Base-by-base conservation (phyloP, 1,140 invertebrate species). In the Holotrichia oblita region DNA sequence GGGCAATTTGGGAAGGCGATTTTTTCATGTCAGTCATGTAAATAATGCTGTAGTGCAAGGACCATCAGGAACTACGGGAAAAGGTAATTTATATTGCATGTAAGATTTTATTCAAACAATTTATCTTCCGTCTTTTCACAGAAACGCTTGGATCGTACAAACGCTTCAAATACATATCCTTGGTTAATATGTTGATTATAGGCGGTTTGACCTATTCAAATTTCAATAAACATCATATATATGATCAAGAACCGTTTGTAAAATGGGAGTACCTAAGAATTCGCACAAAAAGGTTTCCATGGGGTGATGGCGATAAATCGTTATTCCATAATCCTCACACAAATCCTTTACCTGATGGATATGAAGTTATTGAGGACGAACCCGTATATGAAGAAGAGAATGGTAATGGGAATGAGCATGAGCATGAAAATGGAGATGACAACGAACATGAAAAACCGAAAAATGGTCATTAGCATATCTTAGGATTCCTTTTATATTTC, bases 251-350 rank as follows among this genome's bases (percentile, higher is more conserved):
- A 42, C 87, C 89, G 79, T 96, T 95, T 83, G 86, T 93, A 22
- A 88, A 92, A 75, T 95, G 95, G 84, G 93, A 95, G 0, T 91
- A 95, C 86, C 83, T 95, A 86, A 87, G 92, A n/a, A 88, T 94
- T 24, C 90, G 94, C 48, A 92, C 89, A 73, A 93, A 92, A 90
- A 86, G 87, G 85, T 97, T 96, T 89, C 96, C 95, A 79, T 97
- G 96, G 96, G 95, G 95, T 81, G 95, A 97, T 88, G 96, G 96
- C 76, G 92, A 94, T 84, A 91, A 93, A 78, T 89, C 90, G 22
- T 87, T 97, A 48, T 96, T 97, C 91, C 94, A 96, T 88, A 97
- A 97, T 87, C 91, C 94, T 76, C 90, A 94, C 82, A 87, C 89
- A 61, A 97, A 97, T 85, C 87, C 96, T 73, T 87, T 97, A 55